phyloP scores from a whole-genome alignment of 2,113 vertebrate species.

The Cepphus grylle region DNA sequence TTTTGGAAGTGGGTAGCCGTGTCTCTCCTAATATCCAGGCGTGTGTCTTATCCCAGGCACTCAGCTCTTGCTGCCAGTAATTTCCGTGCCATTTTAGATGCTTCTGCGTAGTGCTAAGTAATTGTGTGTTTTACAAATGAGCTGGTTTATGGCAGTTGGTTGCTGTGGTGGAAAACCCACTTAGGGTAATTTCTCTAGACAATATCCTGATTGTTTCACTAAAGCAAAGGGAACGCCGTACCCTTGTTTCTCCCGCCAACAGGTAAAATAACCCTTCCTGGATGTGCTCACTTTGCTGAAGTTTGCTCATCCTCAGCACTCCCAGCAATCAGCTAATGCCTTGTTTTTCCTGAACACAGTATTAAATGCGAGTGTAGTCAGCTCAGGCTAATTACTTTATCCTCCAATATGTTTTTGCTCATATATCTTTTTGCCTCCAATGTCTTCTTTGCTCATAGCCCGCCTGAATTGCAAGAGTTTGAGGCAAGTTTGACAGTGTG shows the following conservation, averaged over 20 bases:
- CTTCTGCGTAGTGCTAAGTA: not conserved
- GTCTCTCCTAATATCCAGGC: not conserved
- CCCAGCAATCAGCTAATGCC: not conserved
- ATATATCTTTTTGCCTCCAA: not conserved
- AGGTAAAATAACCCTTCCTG: not conserved
- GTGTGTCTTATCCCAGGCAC: not conserved
- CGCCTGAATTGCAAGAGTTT: not conserved
- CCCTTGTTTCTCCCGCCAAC: not conserved
- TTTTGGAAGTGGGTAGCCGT: not conserved
- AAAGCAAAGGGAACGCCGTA: accelerated
- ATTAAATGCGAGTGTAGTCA: not conserved
- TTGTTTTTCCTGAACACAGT: not conserved
- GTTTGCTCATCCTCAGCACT: not conserved
- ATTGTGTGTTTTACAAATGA: not conserved
- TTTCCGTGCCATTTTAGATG: not conserved
- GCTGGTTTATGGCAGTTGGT: not conserved
- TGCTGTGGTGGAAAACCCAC: not conserved
- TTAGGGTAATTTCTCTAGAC: not conserved
- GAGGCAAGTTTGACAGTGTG: not conserved
- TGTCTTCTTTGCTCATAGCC: not conserved
- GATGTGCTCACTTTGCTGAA: not conserved
- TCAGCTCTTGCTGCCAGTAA: not conserved
- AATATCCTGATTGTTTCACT: not conserved
- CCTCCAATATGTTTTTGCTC: not conserved
- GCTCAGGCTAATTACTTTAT: not conserved